A percentile compares a stretch with the other conserved stretches of the same genome.
Evolutionary conservation across 2,888 invertebrate species (phyloP).

Genomic region (Dolichomitus sp.): DNA sequence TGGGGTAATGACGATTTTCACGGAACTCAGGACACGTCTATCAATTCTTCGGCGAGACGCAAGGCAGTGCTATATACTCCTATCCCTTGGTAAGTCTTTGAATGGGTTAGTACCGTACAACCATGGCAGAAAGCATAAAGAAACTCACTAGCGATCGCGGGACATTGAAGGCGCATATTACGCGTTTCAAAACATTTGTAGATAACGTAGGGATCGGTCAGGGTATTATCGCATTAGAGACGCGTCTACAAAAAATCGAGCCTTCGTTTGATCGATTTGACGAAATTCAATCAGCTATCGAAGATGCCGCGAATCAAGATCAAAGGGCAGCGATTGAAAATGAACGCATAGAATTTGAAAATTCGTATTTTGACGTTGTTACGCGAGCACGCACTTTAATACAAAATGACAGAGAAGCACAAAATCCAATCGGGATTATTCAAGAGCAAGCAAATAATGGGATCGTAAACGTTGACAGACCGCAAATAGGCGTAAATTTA

Average conservation of each 20-base stretch:
- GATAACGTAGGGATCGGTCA: neutral
- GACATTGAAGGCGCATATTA: constrained; percentile 13
- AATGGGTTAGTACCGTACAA: constrained; percentile 18
- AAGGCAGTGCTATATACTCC: neutral
- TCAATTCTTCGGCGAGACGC: neutral
- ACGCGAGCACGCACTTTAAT: constrained; percentile 5
- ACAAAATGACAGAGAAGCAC: neutral
- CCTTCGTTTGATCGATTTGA: constrained; percentile 15
- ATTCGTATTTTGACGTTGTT: constrained; percentile 13
- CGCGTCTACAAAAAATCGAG: constrained; percentile 27
- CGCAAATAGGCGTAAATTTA: constrained; percentile 16
- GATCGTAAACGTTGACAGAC: neutral
- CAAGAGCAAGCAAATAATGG: neutral
- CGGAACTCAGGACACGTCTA: neutral
- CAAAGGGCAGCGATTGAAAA: neutral
- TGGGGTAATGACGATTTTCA: too few relatives aligned
- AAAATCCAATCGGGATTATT: neutral
- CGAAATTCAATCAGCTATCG: constrained; percentile 2
- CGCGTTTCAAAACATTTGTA: constrained; percentile 11
- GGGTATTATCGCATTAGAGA: constrained; percentile 19
- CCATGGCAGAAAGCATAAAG: neutral
- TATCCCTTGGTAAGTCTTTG: constrained; percentile 16
- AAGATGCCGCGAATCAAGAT: neutral
- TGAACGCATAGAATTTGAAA: constrained; percentile 1
- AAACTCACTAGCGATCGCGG: neutral